These are phyloP conservation scores for Aplodontia rufa DNA, from an alignment of 2,113 vertebrate species.

Conservation along the genomic window DNA sequence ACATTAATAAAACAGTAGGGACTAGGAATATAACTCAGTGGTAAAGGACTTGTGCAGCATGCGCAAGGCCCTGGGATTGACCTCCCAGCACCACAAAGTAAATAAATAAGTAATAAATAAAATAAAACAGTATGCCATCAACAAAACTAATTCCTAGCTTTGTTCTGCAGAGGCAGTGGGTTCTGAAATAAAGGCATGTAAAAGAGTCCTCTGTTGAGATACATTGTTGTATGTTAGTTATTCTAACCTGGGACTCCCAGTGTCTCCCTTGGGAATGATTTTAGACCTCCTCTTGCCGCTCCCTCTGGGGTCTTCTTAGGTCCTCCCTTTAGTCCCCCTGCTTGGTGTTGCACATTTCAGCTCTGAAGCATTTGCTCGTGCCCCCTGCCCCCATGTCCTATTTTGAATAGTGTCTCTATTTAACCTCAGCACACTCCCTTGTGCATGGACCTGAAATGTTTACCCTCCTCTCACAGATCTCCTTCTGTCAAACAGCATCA, in stretches of 20 bases:
- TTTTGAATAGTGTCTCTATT: not conserved
- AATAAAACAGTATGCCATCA: not conserved
- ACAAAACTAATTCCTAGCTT: not conserved
- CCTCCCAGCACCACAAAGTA: not conserved
- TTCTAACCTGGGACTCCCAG: fast-evolving
- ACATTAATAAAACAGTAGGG: not conserved
- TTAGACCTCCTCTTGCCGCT: not conserved
- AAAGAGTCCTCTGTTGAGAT: not conserved
- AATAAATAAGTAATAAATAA: not conserved
- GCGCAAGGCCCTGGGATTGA: not conserved
- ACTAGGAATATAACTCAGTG: not conserved
- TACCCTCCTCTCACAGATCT: not conserved
- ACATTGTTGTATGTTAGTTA: fast-evolving
- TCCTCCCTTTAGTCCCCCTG: not conserved
- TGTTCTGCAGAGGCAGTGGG: not conserved
- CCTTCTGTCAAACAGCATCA: constrained; percentile 53
- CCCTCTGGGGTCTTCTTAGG: not conserved
- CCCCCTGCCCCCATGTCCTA: not conserved
- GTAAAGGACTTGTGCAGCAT: not conserved
- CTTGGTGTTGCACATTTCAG: not conserved
- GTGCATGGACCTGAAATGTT: not conserved
- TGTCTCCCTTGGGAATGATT: not conserved
- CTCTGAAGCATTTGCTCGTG: not conserved
- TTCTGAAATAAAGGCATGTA: too few species aligned
- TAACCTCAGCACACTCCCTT: constrained; percentile 3